Base-by-base conservation (phyloP, 2,888 invertebrate genomes). In the Tupiocoris notatus region DNA sequence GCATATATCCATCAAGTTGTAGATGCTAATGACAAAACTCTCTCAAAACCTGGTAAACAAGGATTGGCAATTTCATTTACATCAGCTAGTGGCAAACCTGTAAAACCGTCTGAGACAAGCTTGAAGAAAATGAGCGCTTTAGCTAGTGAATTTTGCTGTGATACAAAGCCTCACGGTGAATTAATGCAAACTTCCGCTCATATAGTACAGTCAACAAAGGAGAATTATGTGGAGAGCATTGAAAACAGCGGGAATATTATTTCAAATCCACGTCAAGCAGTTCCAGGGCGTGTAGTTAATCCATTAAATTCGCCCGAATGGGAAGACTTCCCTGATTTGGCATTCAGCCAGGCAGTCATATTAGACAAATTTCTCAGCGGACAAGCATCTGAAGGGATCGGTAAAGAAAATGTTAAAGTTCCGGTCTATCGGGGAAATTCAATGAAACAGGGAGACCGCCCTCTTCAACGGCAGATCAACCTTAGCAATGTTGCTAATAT, bases 291-390 rank as follows among this genome's bases (percentile, higher is more conserved):
- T 17, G 6, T 6, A 18, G 17, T 6, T 6, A 16, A 20, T 16
- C 63, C 16, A n/a, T 23, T 24, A 1, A 18, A 54, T 39, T 73
- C 73, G 7, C 56, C 63, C n/a, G 73, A 73, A 18, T 73, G 73
- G 73, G 73, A 62, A 2, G 73, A 73, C 1, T 73, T 73, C 39
- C 73, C 73, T 1, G 73, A 62, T 20, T 73, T 73, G 22, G 54
- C 20, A 20, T 73, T 54, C 3, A 73, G 73, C 39, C 73, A 73
- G 23, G 73, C 73, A 2, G 73, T 21, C 62, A 23, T 73, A 18
- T 54, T 73, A 1, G 73, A 73, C 9, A 23, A 58, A 12, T 22
- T 22, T 54, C 23, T 1, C 23, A 25, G 24, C 9, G 16, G 2
- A 24, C 21, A 9, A 9, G 1, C 16, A 56, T 7, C 12, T 7